Percentiles rank a stretch among this genome's conserved stretches.
These are phyloP conservation scores for Agrochola circellaris DNA, from an alignment of 2,888 invertebrate genomes.

Conservation along the genomic window DNA sequence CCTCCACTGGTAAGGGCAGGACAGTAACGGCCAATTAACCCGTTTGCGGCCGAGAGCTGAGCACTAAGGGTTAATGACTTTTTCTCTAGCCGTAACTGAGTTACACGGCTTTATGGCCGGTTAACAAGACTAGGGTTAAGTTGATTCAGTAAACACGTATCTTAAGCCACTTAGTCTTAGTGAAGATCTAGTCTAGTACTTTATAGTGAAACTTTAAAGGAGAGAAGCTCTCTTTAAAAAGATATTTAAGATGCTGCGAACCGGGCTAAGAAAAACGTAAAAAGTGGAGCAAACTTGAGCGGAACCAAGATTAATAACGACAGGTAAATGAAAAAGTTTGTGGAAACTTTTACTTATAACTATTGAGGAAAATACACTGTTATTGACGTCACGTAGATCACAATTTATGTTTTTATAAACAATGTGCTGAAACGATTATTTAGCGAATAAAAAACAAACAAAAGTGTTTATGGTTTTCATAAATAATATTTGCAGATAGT, in stretches of 20 bases:
- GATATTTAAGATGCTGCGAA: constrained; percentile 18
- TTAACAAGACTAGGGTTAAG: constrained; percentile 50
- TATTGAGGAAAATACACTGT: background rate
- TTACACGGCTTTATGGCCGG: constrained; percentile 49
- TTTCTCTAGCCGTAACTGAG: constrained; percentile 56
- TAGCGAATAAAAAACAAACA: background rate
- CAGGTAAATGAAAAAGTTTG: background rate
- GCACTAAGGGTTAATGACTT: constrained; percentile 61
- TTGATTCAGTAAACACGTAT: constrained; percentile 48
- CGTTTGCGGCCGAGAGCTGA: constrained; percentile 41
- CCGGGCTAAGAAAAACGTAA: constrained; percentile 7
- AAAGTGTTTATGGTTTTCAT: background rate
- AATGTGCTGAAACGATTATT: background rate
- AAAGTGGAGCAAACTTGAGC: constrained; percentile 14
- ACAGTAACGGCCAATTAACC: constrained; percentile 59
- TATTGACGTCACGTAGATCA: background rate
- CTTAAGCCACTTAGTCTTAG: constrained; percentile 39
- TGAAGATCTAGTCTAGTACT: constrained; percentile 22
- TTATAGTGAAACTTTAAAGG: constrained; percentile 23
- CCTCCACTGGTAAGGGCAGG: constrained; percentile 23
- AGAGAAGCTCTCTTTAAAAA: background rate
- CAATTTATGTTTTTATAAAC: background rate
- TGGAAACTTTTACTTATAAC: constrained; percentile 9
- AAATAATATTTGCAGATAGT: background rate
- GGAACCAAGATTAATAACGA: constrained; percentile 29